phyloP scores from a whole-genome alignment of 2,888 invertebrate genomes.

The Polia nebulosa region DNA sequence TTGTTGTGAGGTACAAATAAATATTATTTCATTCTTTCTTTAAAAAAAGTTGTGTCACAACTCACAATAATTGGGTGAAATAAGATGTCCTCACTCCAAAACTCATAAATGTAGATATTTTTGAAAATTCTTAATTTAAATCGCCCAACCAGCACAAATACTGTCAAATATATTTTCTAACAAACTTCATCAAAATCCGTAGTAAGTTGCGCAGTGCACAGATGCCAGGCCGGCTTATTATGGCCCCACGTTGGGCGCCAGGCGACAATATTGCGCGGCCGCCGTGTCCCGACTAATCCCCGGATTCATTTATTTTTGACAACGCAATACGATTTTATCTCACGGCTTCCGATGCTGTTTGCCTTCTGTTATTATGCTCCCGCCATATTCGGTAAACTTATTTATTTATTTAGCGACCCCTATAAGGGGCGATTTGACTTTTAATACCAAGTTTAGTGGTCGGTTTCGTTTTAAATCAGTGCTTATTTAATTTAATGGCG shows the following conservation, averaged over 20 bases:
- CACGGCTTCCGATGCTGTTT: constrained; percentile 91
- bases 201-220: constrained; percentile 61
- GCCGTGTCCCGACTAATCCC: constrained; percentile 89
- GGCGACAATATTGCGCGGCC: constrained; percentile 87
- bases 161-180: constrained; percentile 55
- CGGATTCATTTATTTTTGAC: constrained; percentile 91
- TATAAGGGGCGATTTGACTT: constrained; percentile 86
- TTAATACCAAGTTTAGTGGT: constrained; percentile 87
- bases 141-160: constrained; percentile 3
- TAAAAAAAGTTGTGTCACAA: too few species aligned
- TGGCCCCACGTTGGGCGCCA: constrained; percentile 85
- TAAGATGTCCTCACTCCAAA: neutral
- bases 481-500: constrained; percentile 76
- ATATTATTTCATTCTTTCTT: too few species aligned
- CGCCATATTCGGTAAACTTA: constrained; percentile 88
- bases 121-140: constrained; percentile 11
- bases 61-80: neutral
- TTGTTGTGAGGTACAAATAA: too few species aligned
- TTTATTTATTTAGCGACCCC: constrained; percentile 89
- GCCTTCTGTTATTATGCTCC: constrained; percentile 90
- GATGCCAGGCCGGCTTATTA: constrained; percentile 80
- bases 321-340: constrained; percentile 91
- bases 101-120: neutral
- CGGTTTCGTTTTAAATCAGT: constrained; percentile 71
- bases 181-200: constrained; percentile 63